A percentile compares a stretch with the other conserved stretches of the same genome.
phyloP scores from a whole-genome alignment of 1,140 invertebrate species.

The Dufourea novaeangliae region DNA sequence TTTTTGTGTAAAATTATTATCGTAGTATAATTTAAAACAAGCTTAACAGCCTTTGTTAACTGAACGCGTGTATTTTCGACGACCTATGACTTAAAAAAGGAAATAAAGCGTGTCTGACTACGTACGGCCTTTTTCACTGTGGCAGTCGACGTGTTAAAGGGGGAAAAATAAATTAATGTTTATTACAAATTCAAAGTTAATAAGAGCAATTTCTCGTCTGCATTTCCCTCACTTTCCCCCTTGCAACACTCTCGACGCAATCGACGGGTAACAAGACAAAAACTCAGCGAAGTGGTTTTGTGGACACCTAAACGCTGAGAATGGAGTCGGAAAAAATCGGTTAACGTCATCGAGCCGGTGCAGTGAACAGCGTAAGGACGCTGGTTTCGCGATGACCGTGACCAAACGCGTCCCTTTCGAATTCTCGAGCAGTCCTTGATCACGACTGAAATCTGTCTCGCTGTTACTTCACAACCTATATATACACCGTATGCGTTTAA shows the following conservation, averaged over 20 bases:
- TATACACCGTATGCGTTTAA: neutral
- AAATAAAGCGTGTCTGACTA: no score
- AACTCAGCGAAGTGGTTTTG: neutral
- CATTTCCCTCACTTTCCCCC: neutral
- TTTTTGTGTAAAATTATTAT: no score
- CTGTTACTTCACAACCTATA: slow-evolving; percentile 22
- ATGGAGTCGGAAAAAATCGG: slow-evolving; percentile 14
- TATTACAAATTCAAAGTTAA: neutral
- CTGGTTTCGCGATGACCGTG: slow-evolving; percentile 45
- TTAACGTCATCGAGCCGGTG: slow-evolving; percentile 40
- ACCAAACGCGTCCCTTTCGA: slow-evolving; percentile 56
- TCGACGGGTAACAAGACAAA: neutral
- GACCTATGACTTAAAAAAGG: no score
- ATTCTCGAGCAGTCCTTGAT: slow-evolving; percentile 50
- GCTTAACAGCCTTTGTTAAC: no score
- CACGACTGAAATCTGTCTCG: slow-evolving; percentile 29
- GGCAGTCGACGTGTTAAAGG: no score
- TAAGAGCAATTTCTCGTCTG: neutral
- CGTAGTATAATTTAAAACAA: no score
- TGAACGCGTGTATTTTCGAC: no score
- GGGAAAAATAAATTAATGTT: no score
- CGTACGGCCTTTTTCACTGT: no score
- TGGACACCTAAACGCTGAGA: neutral
- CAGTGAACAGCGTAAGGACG: slow-evolving; percentile 37
- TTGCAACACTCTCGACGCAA: neutral